Percentiles rank a stretch among this genome's conserved stretches.
Evolutionary conservation across 2,888 invertebrate species (phyloP).

Genomic region (Lysandra bellargus): DNA sequence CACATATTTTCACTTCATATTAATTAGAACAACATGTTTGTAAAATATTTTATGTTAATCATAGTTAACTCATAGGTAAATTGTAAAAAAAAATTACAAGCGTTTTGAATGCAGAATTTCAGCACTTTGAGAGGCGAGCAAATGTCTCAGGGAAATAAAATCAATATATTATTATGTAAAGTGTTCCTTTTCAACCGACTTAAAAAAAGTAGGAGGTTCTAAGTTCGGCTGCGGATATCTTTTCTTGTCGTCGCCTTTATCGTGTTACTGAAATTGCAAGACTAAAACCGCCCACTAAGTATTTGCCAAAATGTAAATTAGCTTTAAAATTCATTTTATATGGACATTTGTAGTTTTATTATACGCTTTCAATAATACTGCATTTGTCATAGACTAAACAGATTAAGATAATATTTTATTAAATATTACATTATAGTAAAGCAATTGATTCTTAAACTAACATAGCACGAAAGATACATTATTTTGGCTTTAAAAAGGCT

Average conservation of each 20-base stretch:
- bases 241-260: neutral
- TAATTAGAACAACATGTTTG: neutral
- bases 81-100: neutral
- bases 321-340: constrained; percentile 21
- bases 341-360: constrained; percentile 1
- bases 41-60: neutral
- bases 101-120: neutral
- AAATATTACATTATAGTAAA: neutral
- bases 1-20: neutral
- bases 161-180: neutral
- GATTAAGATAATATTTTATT: neutral
- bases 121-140: neutral
- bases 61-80: neutral
- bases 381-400: neutral
- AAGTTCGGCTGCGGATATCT: neutral
- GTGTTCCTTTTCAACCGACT: neutral
- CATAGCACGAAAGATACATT: neutral
- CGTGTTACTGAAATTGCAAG: neutral
- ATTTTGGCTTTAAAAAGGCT: neutral
- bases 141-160: neutral
- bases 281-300: constrained; percentile 11
- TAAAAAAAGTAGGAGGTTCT: neutral
- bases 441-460: neutral
- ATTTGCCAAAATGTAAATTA: constrained; percentile 28
- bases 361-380: constrained; percentile 1